phyloP scores from a whole-genome alignment of 2,113 vertebrate species.

The Paraplagusia blochii region DNA sequence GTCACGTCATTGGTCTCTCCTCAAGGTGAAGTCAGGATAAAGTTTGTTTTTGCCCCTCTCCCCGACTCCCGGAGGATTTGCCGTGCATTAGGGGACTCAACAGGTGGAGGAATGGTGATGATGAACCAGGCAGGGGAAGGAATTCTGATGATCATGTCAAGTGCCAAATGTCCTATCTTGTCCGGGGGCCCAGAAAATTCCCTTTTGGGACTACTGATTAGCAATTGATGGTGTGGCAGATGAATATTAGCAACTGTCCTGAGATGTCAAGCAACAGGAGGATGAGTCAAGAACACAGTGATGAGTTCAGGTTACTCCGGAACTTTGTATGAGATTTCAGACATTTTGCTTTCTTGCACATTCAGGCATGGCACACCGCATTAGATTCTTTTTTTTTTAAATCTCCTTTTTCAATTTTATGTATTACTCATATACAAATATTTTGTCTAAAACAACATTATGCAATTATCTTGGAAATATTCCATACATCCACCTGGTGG shows the following conservation, averaged over 20 bases:
- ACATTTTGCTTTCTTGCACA: constrained; percentile 7
- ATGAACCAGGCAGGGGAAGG: constrained; percentile 38
- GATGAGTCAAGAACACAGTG: constrained; percentile 30
- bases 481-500: constrained; percentile 15
- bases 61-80: constrained; percentile 23
- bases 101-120: constrained; percentile 47
- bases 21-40: constrained; percentile 45
- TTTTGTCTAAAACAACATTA: background rate
- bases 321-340: constrained; percentile 17
- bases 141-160: constrained; percentile 29
- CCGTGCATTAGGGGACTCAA: constrained; percentile 32
- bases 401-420: too few relatives aligned
- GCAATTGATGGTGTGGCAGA: constrained; percentile 46
- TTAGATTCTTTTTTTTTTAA: too few relatives aligned
- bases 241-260: constrained; percentile 55
- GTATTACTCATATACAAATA: constrained; percentile 8
- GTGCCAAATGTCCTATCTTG: constrained; percentile 40
- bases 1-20: constrained; percentile 15
- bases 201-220: constrained; percentile 40
- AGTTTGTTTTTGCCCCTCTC: constrained; percentile 30
- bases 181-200: constrained; percentile 16
- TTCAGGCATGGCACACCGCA: background rate
- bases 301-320: constrained; percentile 26
- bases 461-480: background rate
- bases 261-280: constrained; percentile 6